Percentiles rank a stretch among this genome's conserved stretches.
These are phyloP conservation scores for Hiodon tergisus DNA, from an alignment of 2,113 vertebrate genomes.

Conservation along the genomic window DNA sequence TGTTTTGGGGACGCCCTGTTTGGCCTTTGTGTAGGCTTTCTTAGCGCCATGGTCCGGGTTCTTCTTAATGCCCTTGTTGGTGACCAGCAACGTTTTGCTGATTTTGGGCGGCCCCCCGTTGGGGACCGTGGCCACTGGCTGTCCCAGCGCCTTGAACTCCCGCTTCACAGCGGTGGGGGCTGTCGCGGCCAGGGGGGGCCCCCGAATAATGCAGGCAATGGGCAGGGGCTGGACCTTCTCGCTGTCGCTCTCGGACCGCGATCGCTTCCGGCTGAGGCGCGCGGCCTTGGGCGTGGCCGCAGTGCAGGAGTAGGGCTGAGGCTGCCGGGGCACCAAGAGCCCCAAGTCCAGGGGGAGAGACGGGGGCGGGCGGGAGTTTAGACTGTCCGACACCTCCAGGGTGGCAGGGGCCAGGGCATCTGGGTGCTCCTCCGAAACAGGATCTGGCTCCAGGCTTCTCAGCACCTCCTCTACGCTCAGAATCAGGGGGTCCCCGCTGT, in stretches of 20 bases:
- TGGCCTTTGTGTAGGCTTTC: slow-evolving; percentile 86
- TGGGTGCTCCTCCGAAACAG: slow-evolving; percentile 62
- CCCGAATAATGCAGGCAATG: slow-evolving; percentile 87
- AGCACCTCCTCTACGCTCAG: slow-evolving; percentile 88
- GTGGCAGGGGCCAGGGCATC: slow-evolving; percentile 59
- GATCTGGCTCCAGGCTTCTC: slow-evolving; percentile 74
- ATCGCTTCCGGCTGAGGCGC: slow-evolving; percentile 86
- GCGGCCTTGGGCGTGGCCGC: slow-evolving; percentile 72
- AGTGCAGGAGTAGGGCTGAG: slow-evolving; percentile 64
- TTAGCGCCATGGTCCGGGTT: slow-evolving; percentile 80
- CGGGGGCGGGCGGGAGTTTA: slow-evolving; percentile 59
- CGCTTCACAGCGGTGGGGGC: slow-evolving; percentile 71
- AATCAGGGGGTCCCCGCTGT: slow-evolving; percentile 77
- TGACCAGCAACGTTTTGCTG: slow-evolving; percentile 75
- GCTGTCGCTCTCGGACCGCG: slow-evolving; percentile 90
- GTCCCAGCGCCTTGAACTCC: slow-evolving; percentile 63
- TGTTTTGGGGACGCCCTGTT: slow-evolving; percentile 79
- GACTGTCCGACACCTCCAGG: slow-evolving; percentile 62
- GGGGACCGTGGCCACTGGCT: slow-evolving; percentile 73
- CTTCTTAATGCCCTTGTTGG: slow-evolving; percentile 84
- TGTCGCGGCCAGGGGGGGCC: slow-evolving; percentile 70
- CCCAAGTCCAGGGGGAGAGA: slow-evolving; percentile 67
- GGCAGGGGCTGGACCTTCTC: slow-evolving; percentile 90
- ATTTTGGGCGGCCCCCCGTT: slow-evolving; percentile 82
- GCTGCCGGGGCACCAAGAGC: slow-evolving; percentile 64